These are phyloP conservation scores for Zophobas morio DNA, from an alignment of 1,140 invertebrate species.

Conservation along the genomic window DNA sequence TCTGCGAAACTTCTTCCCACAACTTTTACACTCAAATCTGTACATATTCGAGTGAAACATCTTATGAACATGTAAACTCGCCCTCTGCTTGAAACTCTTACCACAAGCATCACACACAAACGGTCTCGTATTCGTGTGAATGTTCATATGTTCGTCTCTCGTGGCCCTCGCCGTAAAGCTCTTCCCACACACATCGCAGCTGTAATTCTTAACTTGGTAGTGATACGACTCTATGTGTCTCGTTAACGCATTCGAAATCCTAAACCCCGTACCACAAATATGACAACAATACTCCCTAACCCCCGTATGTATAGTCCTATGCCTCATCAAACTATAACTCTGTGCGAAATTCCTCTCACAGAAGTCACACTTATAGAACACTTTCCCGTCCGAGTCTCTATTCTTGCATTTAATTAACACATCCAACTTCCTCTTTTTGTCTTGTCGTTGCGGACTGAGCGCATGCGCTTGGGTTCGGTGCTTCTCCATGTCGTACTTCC, in stretches of 20 bases:
- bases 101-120: constrained; percentile 77
- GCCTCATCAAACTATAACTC: constrained; percentile 70
- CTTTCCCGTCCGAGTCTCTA: constrained; percentile 57
- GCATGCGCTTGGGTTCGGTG: constrained; percentile 56
- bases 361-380: constrained; percentile 67
- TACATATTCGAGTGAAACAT: constrained; percentile 90
- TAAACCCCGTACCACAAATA: constrained; percentile 72
- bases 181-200: constrained; percentile 66
- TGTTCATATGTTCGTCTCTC: constrained; percentile 76
- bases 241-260: constrained; percentile 53
- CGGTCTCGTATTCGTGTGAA: constrained; percentile 76
- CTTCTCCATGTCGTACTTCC: constrained; percentile 61
- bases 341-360: constrained; percentile 69
- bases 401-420: constrained; percentile 55
- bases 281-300: constrained; percentile 71
- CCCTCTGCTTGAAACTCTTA: constrained; percentile 61
- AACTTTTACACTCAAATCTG: constrained; percentile 92
- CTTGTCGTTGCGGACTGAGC: constrained; percentile 54
- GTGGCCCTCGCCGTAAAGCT: constrained; percentile 71
- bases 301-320: constrained; percentile 69
- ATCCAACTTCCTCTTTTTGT: constrained; percentile 29
- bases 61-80: constrained; percentile 91
- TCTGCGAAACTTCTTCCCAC: constrained; percentile 58
- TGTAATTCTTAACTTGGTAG: constrained; percentile 66
- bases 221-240: constrained; percentile 62